Evolutionary conservation across 2,797 vertebrate genomes (phyloP).

Genomic region (Peromyscus melanophrys): DNA sequence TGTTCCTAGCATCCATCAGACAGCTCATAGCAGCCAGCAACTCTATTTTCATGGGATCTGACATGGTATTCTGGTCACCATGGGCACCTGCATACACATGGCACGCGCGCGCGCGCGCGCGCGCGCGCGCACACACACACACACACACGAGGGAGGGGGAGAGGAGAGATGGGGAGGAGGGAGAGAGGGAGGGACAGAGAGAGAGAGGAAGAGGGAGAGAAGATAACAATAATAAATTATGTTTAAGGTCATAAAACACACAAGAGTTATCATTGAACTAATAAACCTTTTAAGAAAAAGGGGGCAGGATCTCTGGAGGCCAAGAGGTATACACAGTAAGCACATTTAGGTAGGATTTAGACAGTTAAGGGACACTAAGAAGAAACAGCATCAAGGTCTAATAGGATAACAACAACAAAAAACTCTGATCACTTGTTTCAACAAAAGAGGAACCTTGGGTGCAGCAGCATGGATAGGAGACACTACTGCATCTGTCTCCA

Average conservation of each 20-base stretch:
- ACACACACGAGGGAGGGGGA: no score
- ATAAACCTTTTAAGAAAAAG: not conserved
- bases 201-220: not conserved
- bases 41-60: not conserved
- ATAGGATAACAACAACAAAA: not conserved
- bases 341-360: not conserved
- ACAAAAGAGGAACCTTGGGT: not conserved
- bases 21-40: not conserved
- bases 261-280: not conserved
- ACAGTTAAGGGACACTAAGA: not conserved
- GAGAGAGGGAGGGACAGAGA: not conserved
- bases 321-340: not conserved
- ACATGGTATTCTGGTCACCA: not conserved
- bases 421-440: not conserved
- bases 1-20: not conserved
- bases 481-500: not conserved
- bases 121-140: not conserved
- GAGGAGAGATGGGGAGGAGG: no score
- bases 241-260: not conserved
- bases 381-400: not conserved
- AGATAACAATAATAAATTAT: not conserved
- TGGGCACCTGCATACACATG: no score
- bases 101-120: no score
- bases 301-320: not conserved
- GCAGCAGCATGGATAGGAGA: not conserved